phyloP scores from a whole-genome alignment of 2,113 vertebrate genomes.

The Nibea albiflora region DNA sequence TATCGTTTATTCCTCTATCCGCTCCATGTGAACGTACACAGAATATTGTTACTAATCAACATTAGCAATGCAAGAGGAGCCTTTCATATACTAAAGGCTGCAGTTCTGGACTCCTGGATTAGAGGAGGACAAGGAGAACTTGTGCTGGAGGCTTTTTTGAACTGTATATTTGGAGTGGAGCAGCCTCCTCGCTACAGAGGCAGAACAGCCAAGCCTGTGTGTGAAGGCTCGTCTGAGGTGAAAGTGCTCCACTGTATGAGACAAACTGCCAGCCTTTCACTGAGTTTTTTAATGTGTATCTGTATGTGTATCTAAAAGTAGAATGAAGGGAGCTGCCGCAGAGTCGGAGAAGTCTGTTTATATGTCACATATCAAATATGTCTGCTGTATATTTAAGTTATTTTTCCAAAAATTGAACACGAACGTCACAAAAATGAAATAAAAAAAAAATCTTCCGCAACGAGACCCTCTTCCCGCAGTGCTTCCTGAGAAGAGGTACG shows the following conservation, averaged over 20 bases:
- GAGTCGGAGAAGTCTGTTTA: conserved; percentile 32
- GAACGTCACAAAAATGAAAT: not conserved
- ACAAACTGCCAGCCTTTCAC: conserved; percentile 42
- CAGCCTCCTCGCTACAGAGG: conserved; percentile 31
- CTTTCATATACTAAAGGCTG: not conserved
- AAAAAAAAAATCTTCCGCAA: not conserved
- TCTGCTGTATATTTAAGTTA: not conserved
- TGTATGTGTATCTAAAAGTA: conserved; percentile 49
- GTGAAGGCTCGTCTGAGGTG: conserved; percentile 19
- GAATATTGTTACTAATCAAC: conserved; percentile 59
- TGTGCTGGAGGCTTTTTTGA: conserved; percentile 65
- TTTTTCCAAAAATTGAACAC: not conserved
- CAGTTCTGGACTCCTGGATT: conserved; percentile 19
- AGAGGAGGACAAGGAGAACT: conserved; percentile 71
- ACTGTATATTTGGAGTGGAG: conserved; percentile 66
- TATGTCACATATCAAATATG: conserved; percentile 37
- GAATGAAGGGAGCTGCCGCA: conserved; percentile 13
- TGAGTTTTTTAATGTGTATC: conserved; percentile 48
- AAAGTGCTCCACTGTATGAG: conserved; percentile 67
- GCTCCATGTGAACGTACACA: not conserved
- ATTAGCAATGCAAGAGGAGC: conserved; percentile 53
- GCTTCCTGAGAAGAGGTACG: not conserved
- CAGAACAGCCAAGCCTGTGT: conserved; percentile 76
- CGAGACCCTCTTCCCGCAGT: not conserved
- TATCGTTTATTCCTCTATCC: not conserved